A percentile compares a stretch with the other conserved stretches of the same genome.
Evolutionary conservation across 2,888 invertebrate genomes (phyloP).

Genomic region (Vandiemenella viatica): DNA sequence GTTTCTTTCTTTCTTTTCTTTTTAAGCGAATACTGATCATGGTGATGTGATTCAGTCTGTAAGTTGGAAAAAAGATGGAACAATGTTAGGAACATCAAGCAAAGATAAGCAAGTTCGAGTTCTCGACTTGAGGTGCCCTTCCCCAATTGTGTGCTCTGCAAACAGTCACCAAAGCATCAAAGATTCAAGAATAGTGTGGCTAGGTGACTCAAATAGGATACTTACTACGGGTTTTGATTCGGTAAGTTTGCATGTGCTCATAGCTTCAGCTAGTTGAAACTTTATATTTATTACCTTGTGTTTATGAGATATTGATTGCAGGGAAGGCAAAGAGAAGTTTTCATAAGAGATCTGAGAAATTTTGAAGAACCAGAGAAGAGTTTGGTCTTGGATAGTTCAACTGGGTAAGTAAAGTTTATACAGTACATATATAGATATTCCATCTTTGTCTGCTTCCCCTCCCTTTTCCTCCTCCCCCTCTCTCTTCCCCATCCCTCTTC

Average conservation of each 20-base stretch:
- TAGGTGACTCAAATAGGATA: slow-evolving; percentile 69
- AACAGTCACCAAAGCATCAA: slow-evolving; percentile 81
- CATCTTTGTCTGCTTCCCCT: no score
- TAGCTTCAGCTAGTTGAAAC: neutral
- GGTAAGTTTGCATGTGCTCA: slow-evolving; percentile 24
- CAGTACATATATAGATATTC: no score
- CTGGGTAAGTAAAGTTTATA: slow-evolving; percentile 48
- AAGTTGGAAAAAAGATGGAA: slow-evolving; percentile 82
- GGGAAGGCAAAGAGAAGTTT: slow-evolving; percentile 74
- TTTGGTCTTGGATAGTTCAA: slow-evolving; percentile 68
- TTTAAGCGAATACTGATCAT: slow-evolving; percentile 48
- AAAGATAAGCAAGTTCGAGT: slow-evolving; percentile 83
- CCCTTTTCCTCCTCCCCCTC: no score
- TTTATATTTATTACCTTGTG: neutral
- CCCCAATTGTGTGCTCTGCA: slow-evolving; percentile 32
- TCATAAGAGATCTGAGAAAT: slow-evolving; percentile 74
- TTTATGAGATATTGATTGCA: slow-evolving; percentile 20
- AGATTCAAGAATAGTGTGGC: slow-evolving; percentile 81
- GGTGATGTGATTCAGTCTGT: slow-evolving; percentile 78
- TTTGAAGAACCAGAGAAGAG: slow-evolving; percentile 62
- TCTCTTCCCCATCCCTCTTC: no score
- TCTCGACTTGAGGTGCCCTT: slow-evolving; percentile 59
- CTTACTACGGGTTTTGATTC: slow-evolving; percentile 80
- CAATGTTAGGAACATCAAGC: slow-evolving; percentile 66
- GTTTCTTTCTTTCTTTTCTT: no score